Conservation (phyloP, 2,888 invertebrate genomes). For the Holacanthella duospinosa region DNA sequence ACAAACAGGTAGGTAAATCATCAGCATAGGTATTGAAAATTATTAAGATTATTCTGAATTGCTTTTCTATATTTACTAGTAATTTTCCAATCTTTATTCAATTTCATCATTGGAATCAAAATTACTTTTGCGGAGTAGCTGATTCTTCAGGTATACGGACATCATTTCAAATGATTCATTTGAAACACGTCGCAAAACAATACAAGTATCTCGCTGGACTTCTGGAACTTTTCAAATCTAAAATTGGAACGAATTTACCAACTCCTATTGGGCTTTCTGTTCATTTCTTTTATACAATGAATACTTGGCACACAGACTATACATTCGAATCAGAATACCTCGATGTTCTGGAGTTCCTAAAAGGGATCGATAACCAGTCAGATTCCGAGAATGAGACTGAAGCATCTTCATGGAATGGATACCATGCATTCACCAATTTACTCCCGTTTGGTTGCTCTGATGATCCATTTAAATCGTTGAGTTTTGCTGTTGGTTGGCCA, state of each 20-base stretch:
- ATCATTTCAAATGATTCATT: slow-evolving; percentile 81
- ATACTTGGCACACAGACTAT: slow-evolving; percentile 44
- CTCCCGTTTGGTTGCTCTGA: slow-evolving; percentile 34
- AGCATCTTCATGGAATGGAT: slow-evolving; percentile 15
- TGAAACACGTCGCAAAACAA: slow-evolving; percentile 66
- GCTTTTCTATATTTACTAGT: slow-evolving; percentile 41
- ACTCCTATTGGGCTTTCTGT: slow-evolving; percentile 58
- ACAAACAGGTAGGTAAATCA: slow-evolving; percentile 54
- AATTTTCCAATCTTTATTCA: slow-evolving; percentile 79
- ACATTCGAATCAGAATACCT: slow-evolving; percentile 31
- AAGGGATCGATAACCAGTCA: background rate
- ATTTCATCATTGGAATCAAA: slow-evolving; percentile 68
- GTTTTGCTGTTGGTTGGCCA: slow-evolving; percentile 65
- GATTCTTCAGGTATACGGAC: slow-evolving; percentile 64
- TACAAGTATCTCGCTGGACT: slow-evolving; percentile 72
- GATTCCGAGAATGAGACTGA: background rate
- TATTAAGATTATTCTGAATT: slow-evolving; percentile 7
- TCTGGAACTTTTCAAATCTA: slow-evolving; percentile 78
- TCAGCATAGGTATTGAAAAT: background rate
- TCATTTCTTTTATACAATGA: slow-evolving; percentile 61
- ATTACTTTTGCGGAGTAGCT: slow-evolving; percentile 62
- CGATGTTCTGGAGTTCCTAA: slow-evolving; percentile 27
- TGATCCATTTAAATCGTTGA: slow-evolving; percentile 32
- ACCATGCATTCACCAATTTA: slow-evolving; percentile 22
- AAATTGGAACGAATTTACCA: slow-evolving; percentile 54